Percentiles rank a stretch among this genome's conserved stretches.
Evolutionary conservation across 2,113 vertebrate species (phyloP).

Genomic region (Centropristis striata): DNA sequence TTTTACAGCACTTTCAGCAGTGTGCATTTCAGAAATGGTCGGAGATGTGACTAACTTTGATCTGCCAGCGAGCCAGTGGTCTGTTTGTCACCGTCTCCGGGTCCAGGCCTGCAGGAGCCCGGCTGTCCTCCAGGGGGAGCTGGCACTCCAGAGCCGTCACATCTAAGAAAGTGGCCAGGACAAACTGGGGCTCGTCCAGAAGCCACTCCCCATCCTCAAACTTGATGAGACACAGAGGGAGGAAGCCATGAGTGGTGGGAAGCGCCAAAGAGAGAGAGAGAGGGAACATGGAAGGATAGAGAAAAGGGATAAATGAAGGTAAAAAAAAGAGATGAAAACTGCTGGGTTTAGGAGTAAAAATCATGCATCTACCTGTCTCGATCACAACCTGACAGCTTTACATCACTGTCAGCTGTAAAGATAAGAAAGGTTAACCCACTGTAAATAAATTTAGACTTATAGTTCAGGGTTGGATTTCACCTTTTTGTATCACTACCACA

Average conservation of each 20-base stretch:
- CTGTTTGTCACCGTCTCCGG: conserved; percentile 70
- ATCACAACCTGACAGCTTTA: background rate
- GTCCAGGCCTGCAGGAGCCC: conserved; percentile 56
- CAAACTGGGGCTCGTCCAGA: conserved; percentile 81
- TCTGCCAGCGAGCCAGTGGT: conserved; percentile 88
- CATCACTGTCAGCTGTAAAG: background rate
- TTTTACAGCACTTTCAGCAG: background rate
- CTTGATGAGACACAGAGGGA: conserved; percentile 71
- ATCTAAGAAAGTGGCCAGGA: conserved; percentile 84
- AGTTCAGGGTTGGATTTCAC: too few species aligned
- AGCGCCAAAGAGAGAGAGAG: background rate
- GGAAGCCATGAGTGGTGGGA: background rate
- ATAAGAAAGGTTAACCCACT: too few species aligned
- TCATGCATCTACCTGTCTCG: background rate
- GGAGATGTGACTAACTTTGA: conserved; percentile 87
- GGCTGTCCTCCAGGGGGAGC: conserved; percentile 81
- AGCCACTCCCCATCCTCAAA: conserved; percentile 85
- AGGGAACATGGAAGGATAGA: background rate
- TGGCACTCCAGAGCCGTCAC: conserved; percentile 85
- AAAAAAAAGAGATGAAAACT: background rate
- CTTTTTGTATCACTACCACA: too few species aligned
- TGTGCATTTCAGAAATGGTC: background rate
- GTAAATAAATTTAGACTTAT: too few species aligned
- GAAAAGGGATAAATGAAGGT: too few species aligned
- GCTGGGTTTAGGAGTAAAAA: background rate